Evolutionary conservation across 2,113 vertebrate genomes (phyloP).

Genomic region (Callocephalon fimbriatum): DNA sequence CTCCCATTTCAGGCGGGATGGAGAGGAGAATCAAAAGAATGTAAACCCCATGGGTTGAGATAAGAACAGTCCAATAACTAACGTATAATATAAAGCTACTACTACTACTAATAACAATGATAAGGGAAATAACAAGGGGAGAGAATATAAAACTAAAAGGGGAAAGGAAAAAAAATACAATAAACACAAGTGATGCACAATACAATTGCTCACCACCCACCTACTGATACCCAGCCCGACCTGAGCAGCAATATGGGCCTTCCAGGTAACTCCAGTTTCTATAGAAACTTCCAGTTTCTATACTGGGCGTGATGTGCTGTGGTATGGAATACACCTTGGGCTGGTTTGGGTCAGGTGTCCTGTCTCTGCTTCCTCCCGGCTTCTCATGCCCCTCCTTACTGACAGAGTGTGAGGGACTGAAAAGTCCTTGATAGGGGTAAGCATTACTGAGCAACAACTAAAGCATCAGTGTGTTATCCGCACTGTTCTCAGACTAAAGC

Average conservation of each 20-base stretch:
- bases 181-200: background rate
- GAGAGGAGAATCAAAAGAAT: background rate
- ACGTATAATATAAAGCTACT: background rate
- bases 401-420: background rate
- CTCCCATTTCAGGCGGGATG: background rate
- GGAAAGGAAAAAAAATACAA: background rate
- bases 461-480: background rate
- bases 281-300: background rate
- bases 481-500: background rate
- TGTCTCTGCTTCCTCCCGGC: background rate
- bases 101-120: background rate
- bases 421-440: background rate
- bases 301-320: too few species aligned
- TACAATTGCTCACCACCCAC: background rate
- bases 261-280: background rate
- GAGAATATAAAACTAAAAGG: background rate
- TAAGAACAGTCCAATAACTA: background rate
- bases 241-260: background rate
- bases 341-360: background rate
- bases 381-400: background rate
- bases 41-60: background rate
- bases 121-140: background rate
- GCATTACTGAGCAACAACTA: background rate
- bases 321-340: background rate
- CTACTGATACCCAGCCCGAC: background rate